These are phyloP conservation scores for Tetrapedia diversipes DNA, from an alignment of 2,888 invertebrate genomes.

Conservation along the genomic window DNA sequence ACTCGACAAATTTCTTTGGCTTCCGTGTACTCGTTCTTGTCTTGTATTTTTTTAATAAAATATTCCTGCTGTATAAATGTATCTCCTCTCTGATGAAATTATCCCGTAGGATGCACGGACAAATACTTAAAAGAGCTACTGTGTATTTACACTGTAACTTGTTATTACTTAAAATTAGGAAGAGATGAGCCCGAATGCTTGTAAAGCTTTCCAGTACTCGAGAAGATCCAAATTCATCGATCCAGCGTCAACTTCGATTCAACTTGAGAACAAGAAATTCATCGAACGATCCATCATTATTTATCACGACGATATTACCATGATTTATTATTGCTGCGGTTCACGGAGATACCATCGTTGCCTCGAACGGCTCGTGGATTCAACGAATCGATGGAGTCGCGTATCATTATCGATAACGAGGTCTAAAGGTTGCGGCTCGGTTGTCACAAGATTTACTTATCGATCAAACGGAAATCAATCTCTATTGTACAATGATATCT, in stretches of 20 bases:
- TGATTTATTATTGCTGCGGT: slow-evolving; percentile 37
- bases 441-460: slow-evolving; percentile 57
- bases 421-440: slow-evolving; percentile 56
- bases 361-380: background rate
- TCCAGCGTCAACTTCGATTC: background rate
- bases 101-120: too few relatives aligned
- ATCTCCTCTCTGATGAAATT: too few relatives aligned
- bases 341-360: slow-evolving; percentile 7
- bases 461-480: slow-evolving; percentile 47
- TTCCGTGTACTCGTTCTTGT: too few relatives aligned
- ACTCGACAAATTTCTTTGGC: too few relatives aligned
- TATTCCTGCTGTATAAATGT: too few relatives aligned
- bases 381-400: slow-evolving; percentile 33
- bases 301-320: slow-evolving; percentile 14
- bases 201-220: background rate
- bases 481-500: background rate
- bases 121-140: background rate
- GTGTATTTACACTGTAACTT: background rate
- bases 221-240: background rate
- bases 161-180: too few relatives aligned
- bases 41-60: too few relatives aligned
- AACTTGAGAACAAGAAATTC: background rate
- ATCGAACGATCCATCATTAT: slow-evolving; percentile 11
- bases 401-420: slow-evolving; percentile 46
- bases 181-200: background rate